Base-by-base conservation (phyloP, 2,113 vertebrate genomes). In the Vireo altiloquus region DNA sequence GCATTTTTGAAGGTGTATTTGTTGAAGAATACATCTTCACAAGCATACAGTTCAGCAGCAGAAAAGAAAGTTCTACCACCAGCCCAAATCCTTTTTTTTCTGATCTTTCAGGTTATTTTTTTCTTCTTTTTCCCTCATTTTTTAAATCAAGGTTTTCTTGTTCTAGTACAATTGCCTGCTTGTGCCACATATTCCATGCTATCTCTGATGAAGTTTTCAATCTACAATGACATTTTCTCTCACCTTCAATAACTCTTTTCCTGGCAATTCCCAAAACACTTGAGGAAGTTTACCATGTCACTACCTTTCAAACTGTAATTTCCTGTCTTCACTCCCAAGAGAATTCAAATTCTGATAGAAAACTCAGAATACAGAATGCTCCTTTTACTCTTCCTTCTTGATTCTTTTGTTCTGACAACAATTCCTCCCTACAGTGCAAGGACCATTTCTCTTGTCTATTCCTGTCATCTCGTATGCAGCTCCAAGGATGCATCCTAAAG, bases 121-220 rank as follows among this genome's bases (percentile, higher is more conserved):
- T 23, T 3, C 8, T 10, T 11, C 7, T n/a, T 4, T 0, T 3
- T 9, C 3, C 1, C 8, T 20, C 13, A 3, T 35, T 53, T 61
- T 25, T 14, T 1, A 16, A 79, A 77, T 8, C 5, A 37, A 39
- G 3, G 1, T 33, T 52, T 80, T 69, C 46, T 57, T 15, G 20
- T 61, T 75, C 78, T 61, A 13, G 13, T 44, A 69, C 13, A 31
- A 20, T 28, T 82, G 16, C 23, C 35, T 59, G 8, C 16, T 87
- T 74, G 10, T 30, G 7, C 39, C 63, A 35, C 22, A 23, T 47
- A 50, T 84, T 63, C 71, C 33, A 82, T 52, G 12, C 3, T 10
- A 31, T 40, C 11, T 56, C 21, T 79, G 31, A 40, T 14, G 6
- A 90, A 87, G 25, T 64, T 53, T 87, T 75, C 61, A 64, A 16